Evolutionary conservation across 1,140 invertebrate genomes (phyloP).

Genomic region (Neodiprion lecontei): DNA sequence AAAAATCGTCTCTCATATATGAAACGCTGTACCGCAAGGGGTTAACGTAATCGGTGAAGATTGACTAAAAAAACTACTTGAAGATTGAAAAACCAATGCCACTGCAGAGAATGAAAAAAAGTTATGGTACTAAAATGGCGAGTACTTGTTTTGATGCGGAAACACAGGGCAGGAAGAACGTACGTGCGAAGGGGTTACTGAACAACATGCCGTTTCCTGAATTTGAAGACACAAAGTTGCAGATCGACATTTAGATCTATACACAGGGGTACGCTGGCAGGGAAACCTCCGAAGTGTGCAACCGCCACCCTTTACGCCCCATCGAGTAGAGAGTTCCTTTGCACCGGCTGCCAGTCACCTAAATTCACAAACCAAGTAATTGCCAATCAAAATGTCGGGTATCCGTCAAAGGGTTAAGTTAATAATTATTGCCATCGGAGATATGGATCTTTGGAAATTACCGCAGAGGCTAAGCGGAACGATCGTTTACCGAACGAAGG

Average conservation of each 20-base stretch:
- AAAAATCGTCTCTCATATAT: too few relatives aligned
- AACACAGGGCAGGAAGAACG: too few relatives aligned
- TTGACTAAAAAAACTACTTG: too few relatives aligned
- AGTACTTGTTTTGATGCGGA: too few relatives aligned
- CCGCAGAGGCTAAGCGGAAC: background rate
- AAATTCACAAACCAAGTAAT: conserved; percentile 28
- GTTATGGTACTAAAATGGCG: too few relatives aligned
- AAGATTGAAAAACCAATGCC: too few relatives aligned
- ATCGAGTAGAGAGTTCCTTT: background rate
- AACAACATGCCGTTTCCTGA: too few relatives aligned
- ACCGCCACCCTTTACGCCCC: background rate
- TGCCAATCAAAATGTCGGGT: conserved; percentile 37
- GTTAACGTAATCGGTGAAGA: too few relatives aligned
- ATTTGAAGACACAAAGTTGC: background rate
- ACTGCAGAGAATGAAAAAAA: too few relatives aligned
- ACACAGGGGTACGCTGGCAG: background rate
- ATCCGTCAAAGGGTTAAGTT: conserved; percentile 39
- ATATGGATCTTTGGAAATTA: conserved; percentile 19
- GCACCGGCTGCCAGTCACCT: background rate
- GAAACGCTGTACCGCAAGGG: too few relatives aligned
- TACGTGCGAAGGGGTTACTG: too few relatives aligned
- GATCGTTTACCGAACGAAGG: background rate
- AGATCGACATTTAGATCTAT: background rate
- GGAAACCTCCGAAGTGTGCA: background rate
- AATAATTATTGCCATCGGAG: conserved; percentile 30